Base-by-base conservation (phyloP, 2,888 invertebrate species). In the Macrophya annulata region DNA sequence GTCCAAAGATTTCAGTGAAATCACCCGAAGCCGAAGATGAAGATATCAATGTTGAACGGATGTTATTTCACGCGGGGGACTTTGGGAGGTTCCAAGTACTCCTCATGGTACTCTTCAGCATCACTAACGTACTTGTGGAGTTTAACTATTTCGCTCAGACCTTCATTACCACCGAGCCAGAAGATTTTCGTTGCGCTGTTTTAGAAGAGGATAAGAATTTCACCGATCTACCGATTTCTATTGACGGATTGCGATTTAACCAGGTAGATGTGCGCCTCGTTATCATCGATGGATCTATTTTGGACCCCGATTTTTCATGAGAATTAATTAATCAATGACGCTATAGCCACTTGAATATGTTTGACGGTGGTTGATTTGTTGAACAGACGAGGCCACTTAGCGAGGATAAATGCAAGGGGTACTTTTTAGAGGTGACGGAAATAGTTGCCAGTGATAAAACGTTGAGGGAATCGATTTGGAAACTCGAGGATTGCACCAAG, bases 131-230 rank as follows among this genome's bases (percentile, higher is more conserved):
- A 9, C 90, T 95, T 6, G 94, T 95, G 0, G 94, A 95, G 0
- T 94, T 95, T 90, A 95, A 95, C 88, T 95, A 95, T 91, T 95
- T 95, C 89, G 95, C 95, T 10, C 95, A 95, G 90, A 95, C 95
- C 17, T 95, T 95, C 87, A 95, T 95, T 84, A 95, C 94, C 88
- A 93, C 95, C 65, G 93, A 94, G 62, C 95, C 95, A 2, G 93
- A 93, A 51, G 93, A 94, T 90, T 94, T 94, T 93, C 94, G 90
- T 65, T 89, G 88, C 85, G 88, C 84, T 85, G 17, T 82, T 68
- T 17, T 79, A 31, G 37, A 85, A 2, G 86, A 83, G 21, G 62
- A 86, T 40, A 37, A 21, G 12, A 85, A 84, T 25, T 45, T 88
- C 62, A 45, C 48, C 9, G 86, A 87, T 62, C 15, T 59, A 6